A percentile compares a stretch with the other conserved stretches of the same genome.
Evolutionary conservation across 2,888 invertebrate genomes (phyloP).

Genomic region (Pachliopta kotzebuea): DNA sequence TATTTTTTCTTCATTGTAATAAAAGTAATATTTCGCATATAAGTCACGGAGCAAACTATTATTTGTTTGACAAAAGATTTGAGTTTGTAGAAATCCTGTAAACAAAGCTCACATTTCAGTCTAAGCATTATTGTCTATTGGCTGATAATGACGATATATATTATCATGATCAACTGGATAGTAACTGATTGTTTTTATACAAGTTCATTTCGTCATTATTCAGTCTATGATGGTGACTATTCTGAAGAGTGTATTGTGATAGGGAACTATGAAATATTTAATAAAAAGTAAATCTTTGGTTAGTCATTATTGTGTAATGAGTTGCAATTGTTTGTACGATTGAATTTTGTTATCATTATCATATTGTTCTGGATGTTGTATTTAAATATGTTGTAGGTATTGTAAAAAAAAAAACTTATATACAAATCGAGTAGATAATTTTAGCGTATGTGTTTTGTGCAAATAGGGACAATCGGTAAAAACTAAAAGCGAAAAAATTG

Average conservation of each 20-base stretch:
- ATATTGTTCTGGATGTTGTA: constrained; percentile 77
- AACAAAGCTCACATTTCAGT: not conserved
- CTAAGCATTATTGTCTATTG: not conserved
- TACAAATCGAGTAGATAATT: constrained; percentile 70
- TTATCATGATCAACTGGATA: too few species aligned
- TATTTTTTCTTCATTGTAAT: not conserved
- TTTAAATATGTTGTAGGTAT: constrained; percentile 73
- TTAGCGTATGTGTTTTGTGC: constrained; percentile 75
- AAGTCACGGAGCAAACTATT: not conserved
- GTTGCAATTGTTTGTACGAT: constrained; percentile 75
- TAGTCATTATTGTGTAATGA: constrained; percentile 55
- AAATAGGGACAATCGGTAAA: constrained; percentile 60
- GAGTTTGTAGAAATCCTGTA: constrained; percentile 1
- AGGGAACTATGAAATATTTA: constrained; percentile 56
- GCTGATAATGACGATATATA: too few species aligned
- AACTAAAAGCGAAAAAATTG: constrained; percentile 43
- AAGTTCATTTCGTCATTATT: too few species aligned
- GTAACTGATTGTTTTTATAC: too few species aligned
- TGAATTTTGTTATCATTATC: constrained; percentile 76
- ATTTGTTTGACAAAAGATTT: not conserved
- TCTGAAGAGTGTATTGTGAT: constrained; percentile 68
- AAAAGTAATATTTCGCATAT: not conserved
- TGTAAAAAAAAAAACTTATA: constrained; percentile 68
- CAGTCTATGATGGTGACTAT: constrained; percentile 46
- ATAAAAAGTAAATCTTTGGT: constrained; percentile 50